These are phyloP conservation scores for Nysson spinosus DNA, from an alignment of 2,888 invertebrate species.

Conservation along the genomic window DNA sequence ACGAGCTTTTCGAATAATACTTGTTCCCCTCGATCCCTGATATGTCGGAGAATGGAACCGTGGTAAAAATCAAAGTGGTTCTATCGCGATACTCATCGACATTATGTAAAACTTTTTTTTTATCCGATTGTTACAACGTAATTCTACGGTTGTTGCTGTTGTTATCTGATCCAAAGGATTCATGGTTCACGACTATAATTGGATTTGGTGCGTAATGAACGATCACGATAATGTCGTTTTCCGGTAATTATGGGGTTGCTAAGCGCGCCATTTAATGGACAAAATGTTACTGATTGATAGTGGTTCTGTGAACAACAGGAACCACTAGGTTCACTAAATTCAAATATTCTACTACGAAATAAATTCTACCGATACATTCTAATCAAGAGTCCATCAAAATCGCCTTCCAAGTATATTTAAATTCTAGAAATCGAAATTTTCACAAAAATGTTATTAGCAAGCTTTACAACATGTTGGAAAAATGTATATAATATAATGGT, in stretches of 20 bases:
- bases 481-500: too few relatives aligned
- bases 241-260: constrained; percentile 29
- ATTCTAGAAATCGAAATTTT: too few relatives aligned
- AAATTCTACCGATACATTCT: neutral
- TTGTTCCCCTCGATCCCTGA: neutral
- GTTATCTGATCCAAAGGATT: constrained; percentile 12
- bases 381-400: too few relatives aligned
- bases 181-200: constrained; percentile 35
- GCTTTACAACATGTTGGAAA: too few relatives aligned
- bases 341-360: neutral
- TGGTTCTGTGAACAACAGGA: neutral
- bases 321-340: neutral
- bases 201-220: constrained; percentile 31
- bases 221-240: constrained; percentile 39
- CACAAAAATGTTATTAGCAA: too few relatives aligned
- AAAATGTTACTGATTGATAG: neutral
- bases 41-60: constrained; percentile 19
- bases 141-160: neutral
- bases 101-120: too few relatives aligned
- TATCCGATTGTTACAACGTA: neutral
- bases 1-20: constrained; percentile 7
- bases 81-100: too few relatives aligned
- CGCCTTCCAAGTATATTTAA: too few relatives aligned
- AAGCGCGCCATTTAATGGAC: constrained; percentile 36
- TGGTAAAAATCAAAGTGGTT: neutral